These are phyloP conservation scores for Enteromius treurensis DNA, from an alignment of 2,797 vertebrate genomes.

Conservation along the genomic window DNA sequence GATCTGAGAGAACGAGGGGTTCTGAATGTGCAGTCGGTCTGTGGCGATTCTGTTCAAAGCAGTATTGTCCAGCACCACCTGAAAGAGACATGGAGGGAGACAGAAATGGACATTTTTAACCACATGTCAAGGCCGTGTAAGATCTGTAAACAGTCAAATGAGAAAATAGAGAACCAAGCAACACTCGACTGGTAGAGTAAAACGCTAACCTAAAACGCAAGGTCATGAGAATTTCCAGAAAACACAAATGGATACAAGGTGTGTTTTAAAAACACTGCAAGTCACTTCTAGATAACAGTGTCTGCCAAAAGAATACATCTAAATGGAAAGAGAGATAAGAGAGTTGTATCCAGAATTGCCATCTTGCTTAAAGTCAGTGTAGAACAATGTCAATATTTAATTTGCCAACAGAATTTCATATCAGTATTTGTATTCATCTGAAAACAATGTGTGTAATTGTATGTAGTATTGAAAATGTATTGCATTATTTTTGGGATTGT, in stretches of 20 bases:
- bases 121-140: not conserved
- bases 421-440: not conserved
- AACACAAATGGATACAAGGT: not conserved
- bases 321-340: not conserved
- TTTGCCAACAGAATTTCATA: not conserved
- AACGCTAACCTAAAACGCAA: not conserved
- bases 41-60: conserved; percentile 96
- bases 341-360: not conserved
- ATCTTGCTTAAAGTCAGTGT: not conserved
- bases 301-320: not conserved
- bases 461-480: not conserved
- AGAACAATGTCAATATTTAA: not conserved
- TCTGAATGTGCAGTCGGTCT: conserved; percentile 95
- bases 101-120: not conserved
- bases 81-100: conserved; percentile 48
- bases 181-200: not conserved
- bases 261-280: not conserved
- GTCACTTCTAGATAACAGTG: not conserved
- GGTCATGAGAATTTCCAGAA: not conserved
- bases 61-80: conserved; percentile 97
- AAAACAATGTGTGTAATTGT: not conserved
- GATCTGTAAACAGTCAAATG: not conserved
- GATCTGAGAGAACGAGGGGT: conserved; percentile 96
- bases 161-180: too few relatives aligned
- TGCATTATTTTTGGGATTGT: not conserved